These are phyloP conservation scores for Acronicta alni DNA, from an alignment of 2,888 invertebrate species.

Conservation along the genomic window DNA sequence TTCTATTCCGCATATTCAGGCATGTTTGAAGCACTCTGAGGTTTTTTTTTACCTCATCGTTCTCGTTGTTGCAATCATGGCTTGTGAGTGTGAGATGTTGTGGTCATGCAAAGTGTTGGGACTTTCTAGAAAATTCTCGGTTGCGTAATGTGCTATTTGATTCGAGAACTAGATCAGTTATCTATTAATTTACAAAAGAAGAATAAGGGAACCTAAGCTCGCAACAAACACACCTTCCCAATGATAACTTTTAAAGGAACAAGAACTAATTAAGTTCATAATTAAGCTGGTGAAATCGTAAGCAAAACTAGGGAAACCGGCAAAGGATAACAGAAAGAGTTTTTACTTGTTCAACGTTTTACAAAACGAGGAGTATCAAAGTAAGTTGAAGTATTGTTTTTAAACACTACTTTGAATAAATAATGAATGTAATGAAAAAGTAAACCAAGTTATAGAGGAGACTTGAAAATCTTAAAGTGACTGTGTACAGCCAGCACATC, in stretches of 20 bases:
- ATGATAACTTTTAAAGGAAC: conserved; percentile 1
- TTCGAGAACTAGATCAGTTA: too few species aligned
- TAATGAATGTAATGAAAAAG: conserved; percentile 7
- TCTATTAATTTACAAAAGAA: too few species aligned
- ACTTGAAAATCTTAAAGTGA: too few species aligned
- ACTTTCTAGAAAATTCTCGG: too few species aligned
- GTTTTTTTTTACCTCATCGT: too few species aligned
- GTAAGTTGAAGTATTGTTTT: conserved; percentile 24
- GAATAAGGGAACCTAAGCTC: not conserved
- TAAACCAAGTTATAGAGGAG: not conserved
- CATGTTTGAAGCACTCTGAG: too few species aligned
- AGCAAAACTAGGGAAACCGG: conserved; percentile 25
- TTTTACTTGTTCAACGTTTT: conserved; percentile 21
- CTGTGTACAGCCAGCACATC: too few species aligned
- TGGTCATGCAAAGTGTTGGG: too few species aligned
- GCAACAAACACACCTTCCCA: not conserved
- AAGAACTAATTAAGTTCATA: conserved; percentile 30
- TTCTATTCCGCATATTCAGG: not conserved
- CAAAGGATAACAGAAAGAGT: conserved; percentile 38
- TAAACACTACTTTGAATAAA: conserved; percentile 27
- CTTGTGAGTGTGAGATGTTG: too few species aligned
- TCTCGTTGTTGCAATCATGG: too few species aligned
- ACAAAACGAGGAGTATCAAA: conserved; percentile 3
- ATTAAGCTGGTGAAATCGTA: conserved; percentile 28
- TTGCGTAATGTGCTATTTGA: too few species aligned